A percentile compares a stretch with the other conserved stretches of the same genome.
Evolutionary conservation across 1,140 invertebrate genomes (phyloP).

Genomic region (Leucophenga varia): DNA sequence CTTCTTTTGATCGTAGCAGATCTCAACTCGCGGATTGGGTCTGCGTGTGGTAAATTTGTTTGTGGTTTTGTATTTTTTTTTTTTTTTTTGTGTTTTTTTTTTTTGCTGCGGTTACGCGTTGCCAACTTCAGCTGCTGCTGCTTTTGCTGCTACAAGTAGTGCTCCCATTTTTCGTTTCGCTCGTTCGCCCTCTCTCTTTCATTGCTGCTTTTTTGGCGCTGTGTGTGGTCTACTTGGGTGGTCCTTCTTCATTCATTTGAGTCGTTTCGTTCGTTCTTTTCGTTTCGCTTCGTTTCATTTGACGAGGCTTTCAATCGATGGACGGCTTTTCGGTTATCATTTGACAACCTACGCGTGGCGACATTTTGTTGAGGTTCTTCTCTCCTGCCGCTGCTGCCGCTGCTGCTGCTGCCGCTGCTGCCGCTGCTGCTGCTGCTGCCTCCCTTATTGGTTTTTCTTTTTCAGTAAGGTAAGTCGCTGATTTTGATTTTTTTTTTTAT

Average conservation of each 20-base stretch:
- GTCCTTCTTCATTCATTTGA: no score
- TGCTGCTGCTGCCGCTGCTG: no score
- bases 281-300: no score
- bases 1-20: no score
- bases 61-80: conserved; percentile 14
- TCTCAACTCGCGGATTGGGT: no score
- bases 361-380: conserved; percentile 21
- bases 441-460: no score
- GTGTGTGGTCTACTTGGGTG: conserved; percentile 51
- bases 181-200: conserved; percentile 11
- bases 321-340: conserved; percentile 46
- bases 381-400: no score
- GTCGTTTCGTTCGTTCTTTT: no score
- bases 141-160: no score
- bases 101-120: conserved; percentile 42
- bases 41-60: conserved; percentile 44
- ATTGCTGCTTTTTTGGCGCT: conserved; percentile 20
- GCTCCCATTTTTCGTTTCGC: conserved; percentile 1
- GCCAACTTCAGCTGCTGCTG: conserved; percentile 14
- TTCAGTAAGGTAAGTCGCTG: no score
- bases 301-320: conserved; percentile 20
- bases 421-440: no score
- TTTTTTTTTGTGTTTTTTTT: conserved; percentile 20
- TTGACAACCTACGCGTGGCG: conserved; percentile 40
- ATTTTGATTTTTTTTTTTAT: background rate